Percentiles rank a stretch among this genome's conserved stretches.
Evolutionary conservation across 2,113 vertebrate species (phyloP).

Genomic region (Heloderma charlesbogerti): DNA sequence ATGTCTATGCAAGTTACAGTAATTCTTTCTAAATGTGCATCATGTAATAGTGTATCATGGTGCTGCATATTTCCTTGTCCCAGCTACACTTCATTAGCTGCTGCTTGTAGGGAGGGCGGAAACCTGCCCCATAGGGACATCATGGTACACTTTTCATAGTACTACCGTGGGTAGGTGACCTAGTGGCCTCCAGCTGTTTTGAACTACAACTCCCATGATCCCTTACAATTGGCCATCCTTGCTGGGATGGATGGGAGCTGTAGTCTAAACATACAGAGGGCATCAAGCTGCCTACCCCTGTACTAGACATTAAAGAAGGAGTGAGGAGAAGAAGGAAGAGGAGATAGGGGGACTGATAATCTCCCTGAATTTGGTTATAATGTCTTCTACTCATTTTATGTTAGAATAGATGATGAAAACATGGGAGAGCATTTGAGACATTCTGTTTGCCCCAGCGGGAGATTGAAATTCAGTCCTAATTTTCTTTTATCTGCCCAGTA

Average conservation of each 20-base stretch:
- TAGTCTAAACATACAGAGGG: not conserved
- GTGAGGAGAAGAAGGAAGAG: not conserved
- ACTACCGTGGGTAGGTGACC: not conserved
- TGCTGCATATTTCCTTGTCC: not conserved
- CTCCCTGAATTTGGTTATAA: not conserved
- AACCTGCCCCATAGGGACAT: not conserved
- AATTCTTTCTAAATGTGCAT: not conserved
- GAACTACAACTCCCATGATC: not conserved
- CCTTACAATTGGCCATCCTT: not conserved
- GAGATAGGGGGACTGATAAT: not conserved
- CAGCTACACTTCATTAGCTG: not conserved
- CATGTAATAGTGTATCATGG: not conserved
- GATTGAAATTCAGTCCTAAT: not conserved
- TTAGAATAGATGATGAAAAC: rapidly evolving
- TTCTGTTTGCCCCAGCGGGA: not conserved
- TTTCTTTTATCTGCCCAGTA: not conserved
- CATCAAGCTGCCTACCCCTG: not conserved
- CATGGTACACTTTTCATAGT: not conserved
- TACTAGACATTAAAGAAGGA: not conserved
- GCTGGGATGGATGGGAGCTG: not conserved
- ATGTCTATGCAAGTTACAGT: too few relatives aligned
- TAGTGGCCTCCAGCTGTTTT: not conserved
- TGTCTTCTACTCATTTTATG: not conserved
- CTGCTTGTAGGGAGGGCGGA: not conserved
- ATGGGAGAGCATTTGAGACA: not conserved